phyloP scores from a whole-genome alignment of 2,797 vertebrate species.

The Geotria australis region DNA sequence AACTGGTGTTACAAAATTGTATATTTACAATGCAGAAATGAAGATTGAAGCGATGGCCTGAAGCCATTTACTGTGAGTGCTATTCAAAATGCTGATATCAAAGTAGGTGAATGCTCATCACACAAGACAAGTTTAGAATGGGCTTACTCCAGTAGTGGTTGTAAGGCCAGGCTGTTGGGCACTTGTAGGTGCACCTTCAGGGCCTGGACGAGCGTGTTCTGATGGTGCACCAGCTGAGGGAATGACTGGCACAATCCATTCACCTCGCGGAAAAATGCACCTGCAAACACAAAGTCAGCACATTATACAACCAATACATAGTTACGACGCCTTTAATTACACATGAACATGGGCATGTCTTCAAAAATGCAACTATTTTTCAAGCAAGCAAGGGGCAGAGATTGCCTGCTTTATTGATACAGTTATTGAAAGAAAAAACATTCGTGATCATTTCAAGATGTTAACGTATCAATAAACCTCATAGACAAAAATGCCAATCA shows the following conservation, averaged over 20 bases:
- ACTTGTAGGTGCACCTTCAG: constrained; percentile 52
- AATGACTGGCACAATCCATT: constrained; percentile 62
- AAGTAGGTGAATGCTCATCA: no score
- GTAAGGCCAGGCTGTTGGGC: constrained; percentile 41
- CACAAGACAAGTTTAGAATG: neutral
- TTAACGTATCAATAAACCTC: neutral
- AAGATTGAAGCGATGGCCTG: no score
- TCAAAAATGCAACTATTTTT: no score
- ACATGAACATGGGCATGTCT: no score
- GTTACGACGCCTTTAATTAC: no score
- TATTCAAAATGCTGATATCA: no score
- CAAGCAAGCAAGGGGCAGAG: neutral
- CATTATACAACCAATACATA: neutral
- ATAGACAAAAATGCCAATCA: neutral
- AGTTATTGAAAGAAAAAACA: neutral
- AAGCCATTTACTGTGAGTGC: no score
- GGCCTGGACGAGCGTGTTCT: constrained; percentile 39
- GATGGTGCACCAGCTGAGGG: constrained; percentile 77
- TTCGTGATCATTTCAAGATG: neutral
- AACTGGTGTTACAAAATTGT: no score
- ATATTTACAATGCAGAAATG: no score
- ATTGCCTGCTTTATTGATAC: neutral
- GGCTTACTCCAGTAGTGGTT: constrained; percentile 73
- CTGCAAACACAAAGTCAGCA: constrained; percentile 12
- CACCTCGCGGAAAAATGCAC: constrained; percentile 47